These are phyloP conservation scores for Drosophila fuyamai DNA, from an alignment of 1,140 invertebrate genomes.

Conservation along the genomic window DNA sequence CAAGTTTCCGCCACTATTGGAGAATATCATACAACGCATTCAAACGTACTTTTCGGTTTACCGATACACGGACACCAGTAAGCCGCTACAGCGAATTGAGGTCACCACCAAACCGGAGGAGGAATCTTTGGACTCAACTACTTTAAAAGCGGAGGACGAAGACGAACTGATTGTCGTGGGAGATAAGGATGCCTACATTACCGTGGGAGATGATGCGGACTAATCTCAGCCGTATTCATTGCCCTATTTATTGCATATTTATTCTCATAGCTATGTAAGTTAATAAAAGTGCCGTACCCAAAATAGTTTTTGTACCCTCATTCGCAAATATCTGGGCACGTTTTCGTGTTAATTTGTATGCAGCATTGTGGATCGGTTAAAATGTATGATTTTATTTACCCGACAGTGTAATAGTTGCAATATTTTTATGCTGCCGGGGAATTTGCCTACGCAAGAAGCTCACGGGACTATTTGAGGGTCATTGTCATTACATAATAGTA, in stretches of 20 bases:
- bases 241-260: slow-evolving; percentile 36
- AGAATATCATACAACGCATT: slow-evolving; percentile 87
- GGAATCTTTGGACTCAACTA: slow-evolving; percentile 7
- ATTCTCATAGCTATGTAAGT: slow-evolving; percentile 26
- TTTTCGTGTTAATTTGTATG: slow-evolving; percentile 55
- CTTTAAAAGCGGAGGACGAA: background rate
- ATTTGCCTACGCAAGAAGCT: slow-evolving; percentile 40
- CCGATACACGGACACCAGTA: slow-evolving; percentile 85
- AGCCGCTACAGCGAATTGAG: slow-evolving; percentile 65
- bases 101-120: background rate
- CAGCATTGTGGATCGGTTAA: slow-evolving; percentile 14
- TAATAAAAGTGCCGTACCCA: slow-evolving; percentile 30
- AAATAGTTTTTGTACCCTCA: background rate
- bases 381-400: slow-evolving; percentile 55
- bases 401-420: slow-evolving; percentile 62
- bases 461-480: slow-evolving; percentile 27
- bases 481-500: slow-evolving; percentile 30
- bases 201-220: slow-evolving; percentile 43
- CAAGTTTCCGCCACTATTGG: slow-evolving; percentile 87
- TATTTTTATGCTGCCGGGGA: slow-evolving; percentile 59
- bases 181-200: slow-evolving; percentile 49
- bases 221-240: slow-evolving; percentile 21
- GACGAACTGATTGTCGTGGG: slow-evolving; percentile 33
- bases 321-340: slow-evolving; percentile 48
- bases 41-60: slow-evolving; percentile 87